These are phyloP conservation scores for Okapia johnstoni DNA, from an alignment of 2,113 vertebrate species.

Conservation along the genomic window DNA sequence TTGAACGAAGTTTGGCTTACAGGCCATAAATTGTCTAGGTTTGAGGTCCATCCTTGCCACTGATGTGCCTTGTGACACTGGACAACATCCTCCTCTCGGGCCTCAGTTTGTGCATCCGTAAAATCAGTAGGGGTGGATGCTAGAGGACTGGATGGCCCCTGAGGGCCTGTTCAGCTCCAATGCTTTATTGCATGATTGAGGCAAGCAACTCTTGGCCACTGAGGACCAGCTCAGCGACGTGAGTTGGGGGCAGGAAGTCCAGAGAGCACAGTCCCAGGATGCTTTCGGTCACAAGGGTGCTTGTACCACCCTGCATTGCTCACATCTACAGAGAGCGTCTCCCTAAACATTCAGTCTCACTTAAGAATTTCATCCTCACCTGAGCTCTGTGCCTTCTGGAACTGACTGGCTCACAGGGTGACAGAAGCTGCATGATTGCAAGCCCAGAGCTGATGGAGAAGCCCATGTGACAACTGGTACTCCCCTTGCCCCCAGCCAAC, in stretches of 20 bases:
- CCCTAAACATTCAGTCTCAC: not conserved
- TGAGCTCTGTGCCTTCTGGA: not conserved
- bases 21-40: not conserved
- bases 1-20: not conserved
- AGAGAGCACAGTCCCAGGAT: not conserved
- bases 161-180: not conserved
- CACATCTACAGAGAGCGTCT: fast-evolving
- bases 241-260: not conserved
- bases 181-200: not conserved
- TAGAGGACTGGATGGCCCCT: not conserved
- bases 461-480: not conserved
- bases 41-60: not conserved
- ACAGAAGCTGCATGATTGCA: fast-evolving
- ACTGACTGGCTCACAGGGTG: not conserved
- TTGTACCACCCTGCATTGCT: not conserved
- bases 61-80: not conserved
- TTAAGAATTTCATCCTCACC: not conserved
- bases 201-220: too few relatives aligned
- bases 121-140: not conserved
- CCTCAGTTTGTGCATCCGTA: not conserved
- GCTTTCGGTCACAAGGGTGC: fast-evolving
- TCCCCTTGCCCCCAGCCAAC: too few relatives aligned
- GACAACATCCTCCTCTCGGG: not conserved
- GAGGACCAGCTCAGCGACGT: not conserved
- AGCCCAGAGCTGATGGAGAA: not conserved